Conservation (phyloP, 1,140 invertebrate genomes). For the Pteromalus puparum region DNA sequence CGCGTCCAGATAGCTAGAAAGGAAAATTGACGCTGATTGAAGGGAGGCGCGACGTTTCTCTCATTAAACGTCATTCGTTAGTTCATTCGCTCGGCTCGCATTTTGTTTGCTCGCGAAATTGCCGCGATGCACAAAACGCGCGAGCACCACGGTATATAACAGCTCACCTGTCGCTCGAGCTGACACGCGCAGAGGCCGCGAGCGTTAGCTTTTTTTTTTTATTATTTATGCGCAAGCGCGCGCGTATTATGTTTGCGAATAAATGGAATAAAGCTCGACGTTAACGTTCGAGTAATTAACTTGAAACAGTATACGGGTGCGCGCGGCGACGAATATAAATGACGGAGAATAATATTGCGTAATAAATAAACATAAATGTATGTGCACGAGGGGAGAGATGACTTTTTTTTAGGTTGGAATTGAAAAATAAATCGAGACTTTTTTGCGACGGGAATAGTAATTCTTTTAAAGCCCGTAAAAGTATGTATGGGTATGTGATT, state of each 20-base stretch:
- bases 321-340: constrained; percentile 23
- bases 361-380: constrained; percentile 27
- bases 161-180: constrained; percentile 28
- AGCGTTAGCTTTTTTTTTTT: constrained; percentile 11
- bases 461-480: not conserved
- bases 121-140: constrained; percentile 36
- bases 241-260: constrained; percentile 45
- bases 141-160: not conserved
- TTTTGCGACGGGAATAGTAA: not conserved
- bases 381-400: not conserved
- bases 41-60: constrained; percentile 62
- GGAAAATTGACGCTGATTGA: constrained; percentile 69
- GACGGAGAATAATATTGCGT: constrained; percentile 24
- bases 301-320: constrained; percentile 20
- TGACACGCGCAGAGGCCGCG: not conserved
- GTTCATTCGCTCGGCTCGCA: constrained; percentile 59
- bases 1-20: constrained; percentile 57
- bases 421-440: not conserved
- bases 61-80: constrained; percentile 72
- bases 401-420: constrained; percentile 10
- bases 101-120: constrained; percentile 48
- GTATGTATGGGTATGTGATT: not conserved
- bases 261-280: constrained; percentile 41
- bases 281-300: constrained; percentile 43
- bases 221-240: constrained; percentile 40